A percentile compares a stretch with the other conserved stretches of the same genome.
phyloP scores from a whole-genome alignment of 2,888 invertebrate species.

The Lamellibrachia columna region DNA sequence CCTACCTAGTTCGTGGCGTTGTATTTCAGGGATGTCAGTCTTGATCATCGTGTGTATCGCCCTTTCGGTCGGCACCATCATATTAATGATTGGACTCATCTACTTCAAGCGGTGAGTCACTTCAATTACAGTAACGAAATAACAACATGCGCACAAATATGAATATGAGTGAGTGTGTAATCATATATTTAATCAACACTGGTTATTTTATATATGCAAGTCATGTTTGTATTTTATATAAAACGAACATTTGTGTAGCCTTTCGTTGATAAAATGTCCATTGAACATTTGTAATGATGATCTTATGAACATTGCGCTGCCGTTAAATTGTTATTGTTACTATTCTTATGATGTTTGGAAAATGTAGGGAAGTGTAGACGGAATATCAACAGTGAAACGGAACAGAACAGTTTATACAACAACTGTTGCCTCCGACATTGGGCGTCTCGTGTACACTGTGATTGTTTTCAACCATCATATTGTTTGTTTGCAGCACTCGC shows the following conservation, averaged over 20 bases:
- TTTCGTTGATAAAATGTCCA: neutral
- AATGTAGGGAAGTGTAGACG: neutral
- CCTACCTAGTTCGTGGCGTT: neutral
- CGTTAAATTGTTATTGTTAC: no score
- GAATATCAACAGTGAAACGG: neutral
- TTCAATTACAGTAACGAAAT: neutral
- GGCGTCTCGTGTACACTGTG: no score
- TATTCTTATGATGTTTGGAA: neutral
- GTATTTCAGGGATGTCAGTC: slow-evolving; percentile 29
- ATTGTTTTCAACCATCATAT: neutral
- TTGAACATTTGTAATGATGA: neutral
- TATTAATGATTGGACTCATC: slow-evolving; percentile 37
- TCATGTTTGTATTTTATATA: neutral
- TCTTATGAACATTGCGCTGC: neutral
- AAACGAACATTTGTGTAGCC: neutral
- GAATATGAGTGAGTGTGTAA: neutral
- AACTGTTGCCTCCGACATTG: neutral
- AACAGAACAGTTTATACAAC: neutral
- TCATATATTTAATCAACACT: neutral
- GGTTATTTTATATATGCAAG: neutral
- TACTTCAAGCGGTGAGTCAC: slow-evolving; percentile 29
- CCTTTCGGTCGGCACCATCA: slow-evolving; percentile 37
- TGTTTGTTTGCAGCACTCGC: neutral
- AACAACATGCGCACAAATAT: neutral
- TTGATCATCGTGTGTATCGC: slow-evolving; percentile 40